Base-by-base conservation (phyloP, 2,113 vertebrate species). In the Lampris megalopsis region DNA sequence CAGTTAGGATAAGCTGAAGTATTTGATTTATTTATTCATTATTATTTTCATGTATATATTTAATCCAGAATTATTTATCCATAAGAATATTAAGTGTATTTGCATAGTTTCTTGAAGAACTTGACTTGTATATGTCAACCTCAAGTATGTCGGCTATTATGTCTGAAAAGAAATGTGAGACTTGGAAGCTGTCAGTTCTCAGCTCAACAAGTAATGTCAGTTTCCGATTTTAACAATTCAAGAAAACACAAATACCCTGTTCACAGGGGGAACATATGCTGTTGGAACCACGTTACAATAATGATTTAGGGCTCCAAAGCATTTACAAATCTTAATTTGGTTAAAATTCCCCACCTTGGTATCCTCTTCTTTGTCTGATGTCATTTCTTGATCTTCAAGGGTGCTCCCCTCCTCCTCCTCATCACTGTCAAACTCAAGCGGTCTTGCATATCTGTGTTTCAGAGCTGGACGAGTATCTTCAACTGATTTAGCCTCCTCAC, bases 371-470 rank as follows among this genome's bases (percentile, higher is more conserved):
- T 94, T 94, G 58, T 95, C 94, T 0, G 95, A 94, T 42, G 42
- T 71, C 0, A 10, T 36, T 58, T 88, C 73, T 88, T 94, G 86
- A 1, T 94, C 92, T 71, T 95, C 94, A 77, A 65, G 85, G 72
- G 88, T 92, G 2, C 86, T 91, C 38, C 95, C 94, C 63, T 95
- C 94, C 40, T 95, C 95, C 49, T 95, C 93, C 43, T 94, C 96
- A 3, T 97, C 97, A 0, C 97, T 98, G 87, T 99, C 97, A 0
- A 99, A 95, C 68, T 94, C 94, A 67, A 96, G 78, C 0, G 97
- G 97, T 79, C 97, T 94, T 0, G 95, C 95, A 0, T 97, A 97
- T 77, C 96, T 94, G 5, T 96, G 94, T 56, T 96, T 95, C 68
- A 94, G 79, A 0, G 91, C 89, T 43, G 93, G 0, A 92, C 87